Base-by-base conservation (phyloP, 2,113 vertebrate genomes). In the Microcebus murinus region DNA sequence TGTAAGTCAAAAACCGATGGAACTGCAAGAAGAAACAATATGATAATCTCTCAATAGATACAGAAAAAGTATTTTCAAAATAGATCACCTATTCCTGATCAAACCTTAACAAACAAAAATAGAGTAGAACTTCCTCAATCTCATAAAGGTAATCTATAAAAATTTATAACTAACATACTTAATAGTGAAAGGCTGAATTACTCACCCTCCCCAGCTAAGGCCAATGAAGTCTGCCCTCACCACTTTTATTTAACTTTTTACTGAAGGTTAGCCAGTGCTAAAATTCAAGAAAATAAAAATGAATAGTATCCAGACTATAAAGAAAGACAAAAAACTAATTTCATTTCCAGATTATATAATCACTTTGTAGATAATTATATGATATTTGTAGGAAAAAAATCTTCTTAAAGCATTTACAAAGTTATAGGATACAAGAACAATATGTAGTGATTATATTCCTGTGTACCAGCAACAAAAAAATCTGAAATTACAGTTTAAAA, bases 281-380 rank as follows among this genome's bases (percentile, higher is more conserved):
- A 96, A 67, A 87, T 65, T 68, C 55, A 83, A 42, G 29, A 21
- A 74, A 79, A 81, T 61, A 81, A 85, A 85, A 92, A 61, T 45
- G 61, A 94, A 63, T 36, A 71, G 4, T 42, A 89, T 61, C 17
- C 18, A 92, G 7, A 55, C 68, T 68, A 1, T 25, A 82, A 82
- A 55, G 20, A 93, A 77, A 68, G 6, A 45, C 45, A 6, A 17
- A 70, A 36, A 68, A 42, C 23, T 71, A 27, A 39, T 76, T 74
- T 80, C 34, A 83, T 65, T 80, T 6, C 27, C 8, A 50, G 27
- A 50, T 27, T 36, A 21, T n/a, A 36, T 71, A 55, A 29, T 68
- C 14, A 82, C 45, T 87, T 9, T 83, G 52, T 74, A 80, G 21
- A 68, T 77, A 83, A 85, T 67, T 4, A 34, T 67, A 34, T 68